phyloP scores from a whole-genome alignment of 2,113 vertebrate genomes.

The Nothocercus nigrocapillus region DNA sequence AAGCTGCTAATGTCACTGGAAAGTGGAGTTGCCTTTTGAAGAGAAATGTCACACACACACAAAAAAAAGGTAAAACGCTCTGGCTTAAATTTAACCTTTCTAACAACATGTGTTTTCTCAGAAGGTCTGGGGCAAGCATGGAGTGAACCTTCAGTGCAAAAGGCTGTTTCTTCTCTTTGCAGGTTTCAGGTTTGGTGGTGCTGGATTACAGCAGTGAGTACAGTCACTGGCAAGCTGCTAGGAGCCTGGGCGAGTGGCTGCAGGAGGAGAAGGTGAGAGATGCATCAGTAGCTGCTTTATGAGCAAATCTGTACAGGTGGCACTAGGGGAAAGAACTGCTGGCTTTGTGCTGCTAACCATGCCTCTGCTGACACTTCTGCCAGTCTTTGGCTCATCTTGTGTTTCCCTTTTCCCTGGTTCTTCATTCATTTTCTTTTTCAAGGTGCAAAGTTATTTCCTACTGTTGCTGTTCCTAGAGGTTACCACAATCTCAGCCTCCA shows the following conservation, averaged over 20 bases:
- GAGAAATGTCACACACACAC: neutral
- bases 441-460: neutral
- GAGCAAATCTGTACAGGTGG: neutral
- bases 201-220: constrained; percentile 91
- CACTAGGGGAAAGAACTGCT: neutral
- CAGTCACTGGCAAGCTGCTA: constrained; percentile 93
- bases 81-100: neutral
- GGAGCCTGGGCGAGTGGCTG: constrained; percentile 89
- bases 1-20: neutral
- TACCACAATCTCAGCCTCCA: neutral
- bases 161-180: neutral
- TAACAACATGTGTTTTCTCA: neutral
- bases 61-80: neutral
- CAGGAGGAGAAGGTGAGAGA: constrained; percentile 88
- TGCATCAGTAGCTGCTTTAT: neutral
- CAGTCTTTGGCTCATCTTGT: neutral
- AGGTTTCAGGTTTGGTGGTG: constrained; percentile 93
- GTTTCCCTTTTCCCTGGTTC: neutral
- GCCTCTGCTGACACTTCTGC: neutral
- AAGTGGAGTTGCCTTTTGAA: neutral
- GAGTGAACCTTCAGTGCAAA: neutral
- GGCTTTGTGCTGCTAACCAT: neutral
- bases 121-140: neutral
- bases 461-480: neutral
- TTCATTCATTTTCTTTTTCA: neutral